phyloP scores from a whole-genome alignment of 2,797 vertebrate genomes.

The Poeciliopsis paucimaculata region DNA sequence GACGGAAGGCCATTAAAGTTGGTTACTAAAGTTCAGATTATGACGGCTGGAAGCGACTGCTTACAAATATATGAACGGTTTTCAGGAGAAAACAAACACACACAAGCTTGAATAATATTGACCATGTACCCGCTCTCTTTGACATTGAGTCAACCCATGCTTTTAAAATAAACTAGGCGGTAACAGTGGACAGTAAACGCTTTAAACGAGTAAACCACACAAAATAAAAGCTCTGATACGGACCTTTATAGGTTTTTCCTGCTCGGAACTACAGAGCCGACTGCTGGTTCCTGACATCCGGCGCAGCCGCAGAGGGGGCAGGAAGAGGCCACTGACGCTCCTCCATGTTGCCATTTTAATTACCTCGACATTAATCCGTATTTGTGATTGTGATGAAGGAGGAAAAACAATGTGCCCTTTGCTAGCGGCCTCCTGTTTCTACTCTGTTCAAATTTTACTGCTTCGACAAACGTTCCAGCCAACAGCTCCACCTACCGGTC shows the following conservation, averaged over 20 bases:
- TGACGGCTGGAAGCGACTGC: too few species aligned
- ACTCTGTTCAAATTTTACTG: background rate
- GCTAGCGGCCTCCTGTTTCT: conserved; percentile 33
- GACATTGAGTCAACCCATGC: background rate
- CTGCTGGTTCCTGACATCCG: background rate
- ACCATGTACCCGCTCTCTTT: background rate
- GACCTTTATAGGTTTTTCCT: conserved; percentile 49
- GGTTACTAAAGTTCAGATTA: too few species aligned
- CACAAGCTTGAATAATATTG: background rate
- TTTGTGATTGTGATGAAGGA: background rate
- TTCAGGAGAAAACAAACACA: background rate
- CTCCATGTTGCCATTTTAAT: conserved; percentile 53
- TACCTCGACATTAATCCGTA: background rate
- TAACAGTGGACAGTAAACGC: background rate
- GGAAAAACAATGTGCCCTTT: background rate
- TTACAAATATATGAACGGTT: too few species aligned
- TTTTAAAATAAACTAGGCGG: background rate
- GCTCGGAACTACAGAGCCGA: conserved; percentile 41
- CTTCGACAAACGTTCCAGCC: background rate
- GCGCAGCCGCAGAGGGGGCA: conserved; percentile 2
- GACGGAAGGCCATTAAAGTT: too few species aligned
- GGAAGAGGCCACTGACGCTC: conserved; percentile 4
- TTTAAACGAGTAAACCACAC: background rate
- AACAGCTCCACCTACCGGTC: background rate
- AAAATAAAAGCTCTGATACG: background rate